Evolutionary conservation across 1,140 invertebrate species (phyloP).

Genomic region (Drosophila albomicans): DNA sequence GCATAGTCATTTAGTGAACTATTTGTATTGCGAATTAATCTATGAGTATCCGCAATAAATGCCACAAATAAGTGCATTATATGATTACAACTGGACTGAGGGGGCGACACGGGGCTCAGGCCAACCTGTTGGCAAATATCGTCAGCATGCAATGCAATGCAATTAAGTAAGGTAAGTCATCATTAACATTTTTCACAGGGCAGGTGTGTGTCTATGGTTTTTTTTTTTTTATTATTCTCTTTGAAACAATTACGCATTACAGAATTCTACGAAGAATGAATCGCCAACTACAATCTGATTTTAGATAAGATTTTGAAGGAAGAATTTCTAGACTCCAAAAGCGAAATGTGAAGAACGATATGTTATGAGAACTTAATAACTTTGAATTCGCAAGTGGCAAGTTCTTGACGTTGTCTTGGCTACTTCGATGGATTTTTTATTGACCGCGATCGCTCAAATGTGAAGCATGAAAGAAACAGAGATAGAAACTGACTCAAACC

Average conservation of each 20-base stretch:
- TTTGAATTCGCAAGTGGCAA: constrained; percentile 6
- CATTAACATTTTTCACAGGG: constrained; percentile 77
- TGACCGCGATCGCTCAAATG: constrained; percentile 84
- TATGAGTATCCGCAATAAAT: constrained; percentile 1
- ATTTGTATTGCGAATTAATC: constrained; percentile 21
- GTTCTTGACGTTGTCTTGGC: constrained; percentile 4
- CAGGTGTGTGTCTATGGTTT: constrained; percentile 59
- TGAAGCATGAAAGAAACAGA: constrained; percentile 71
- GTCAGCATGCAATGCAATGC: constrained; percentile 45
- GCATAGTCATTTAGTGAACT: neutral
- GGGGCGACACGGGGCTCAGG: neutral
- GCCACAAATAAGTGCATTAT: constrained; percentile 23
- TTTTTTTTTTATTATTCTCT: constrained; percentile 24
- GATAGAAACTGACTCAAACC: constrained; percentile 24
- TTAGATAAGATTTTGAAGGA: neutral
- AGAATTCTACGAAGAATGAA: constrained; percentile 41
- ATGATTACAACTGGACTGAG: neutral
- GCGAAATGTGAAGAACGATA: constrained; percentile 17
- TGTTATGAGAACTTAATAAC: neutral
- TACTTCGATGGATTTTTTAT: constrained; percentile 48
- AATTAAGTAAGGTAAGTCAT: constrained; percentile 61
- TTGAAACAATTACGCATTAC: constrained; percentile 67
- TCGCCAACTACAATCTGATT: neutral
- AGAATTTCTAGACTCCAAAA: constrained; percentile 34
- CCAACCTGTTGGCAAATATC: constrained; percentile 53